Conservation (phyloP, 2,113 vertebrate species). For the Brevimyrus niger region DNA sequence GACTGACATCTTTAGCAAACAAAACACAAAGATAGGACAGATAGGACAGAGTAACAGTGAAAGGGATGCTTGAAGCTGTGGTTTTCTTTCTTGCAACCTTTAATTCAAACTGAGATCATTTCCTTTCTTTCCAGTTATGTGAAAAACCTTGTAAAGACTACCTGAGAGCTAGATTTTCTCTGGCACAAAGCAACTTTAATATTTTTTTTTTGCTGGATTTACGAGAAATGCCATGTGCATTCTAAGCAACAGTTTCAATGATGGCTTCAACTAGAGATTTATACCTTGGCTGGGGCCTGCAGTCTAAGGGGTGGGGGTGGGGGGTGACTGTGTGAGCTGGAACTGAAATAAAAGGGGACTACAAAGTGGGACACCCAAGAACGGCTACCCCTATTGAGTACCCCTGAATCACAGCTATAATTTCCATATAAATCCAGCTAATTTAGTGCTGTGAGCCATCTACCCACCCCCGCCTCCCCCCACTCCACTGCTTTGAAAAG, state of each 20-base stretch:
- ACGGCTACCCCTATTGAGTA: conserved; percentile 42
- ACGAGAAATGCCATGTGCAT: conserved; percentile 43
- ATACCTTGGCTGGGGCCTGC: conserved; percentile 31
- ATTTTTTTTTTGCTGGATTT: conserved; percentile 50
- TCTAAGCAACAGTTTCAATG: conserved; percentile 41
- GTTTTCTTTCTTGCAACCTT: conserved; percentile 29
- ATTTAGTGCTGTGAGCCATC: conserved; percentile 48
- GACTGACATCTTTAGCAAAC: neutral
- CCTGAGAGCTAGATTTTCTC: conserved; percentile 24
- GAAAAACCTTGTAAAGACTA: conserved; percentile 44
- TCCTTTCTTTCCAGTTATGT: conserved; percentile 24
- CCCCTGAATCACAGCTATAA: conserved; percentile 48
- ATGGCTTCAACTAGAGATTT: conserved; percentile 44
- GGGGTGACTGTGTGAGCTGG: conserved; percentile 24
- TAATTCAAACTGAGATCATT: conserved; percentile 34
- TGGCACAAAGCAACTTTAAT: conserved; percentile 42
- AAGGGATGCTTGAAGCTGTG: conserved; percentile 26
- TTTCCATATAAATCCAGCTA: conserved; percentile 58
- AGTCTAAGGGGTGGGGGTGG: conserved; percentile 14
- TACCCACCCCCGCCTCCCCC: conserved; percentile 26
- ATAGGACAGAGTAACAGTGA: conserved; percentile 26
- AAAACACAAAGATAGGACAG: neutral
- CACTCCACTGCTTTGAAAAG: conserved; percentile 40
- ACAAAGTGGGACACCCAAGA: conserved; percentile 42
- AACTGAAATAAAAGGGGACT: conserved; percentile 38